These are phyloP conservation scores for Dexiosoma caninum DNA, from an alignment of 2,888 invertebrate species.

Conservation along the genomic window DNA sequence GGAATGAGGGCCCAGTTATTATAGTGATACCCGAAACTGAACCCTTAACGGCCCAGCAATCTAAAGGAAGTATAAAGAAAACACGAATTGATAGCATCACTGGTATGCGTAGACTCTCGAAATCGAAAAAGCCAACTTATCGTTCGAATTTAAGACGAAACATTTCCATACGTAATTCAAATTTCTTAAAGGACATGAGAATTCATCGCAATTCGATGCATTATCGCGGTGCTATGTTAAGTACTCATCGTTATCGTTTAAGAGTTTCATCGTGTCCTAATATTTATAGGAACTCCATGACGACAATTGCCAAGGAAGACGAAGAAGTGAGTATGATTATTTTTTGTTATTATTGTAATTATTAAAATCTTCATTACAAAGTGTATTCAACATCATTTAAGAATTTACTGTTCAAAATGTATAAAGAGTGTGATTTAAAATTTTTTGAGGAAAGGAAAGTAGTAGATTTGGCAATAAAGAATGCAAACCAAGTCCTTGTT, in stretches of 20 bases:
- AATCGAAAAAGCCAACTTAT: conserved; percentile 72
- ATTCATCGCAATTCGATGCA: conserved; percentile 89
- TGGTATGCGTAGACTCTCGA: conserved; percentile 72
- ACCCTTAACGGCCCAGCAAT: conserved; percentile 49
- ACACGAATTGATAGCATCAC: conserved; percentile 70
- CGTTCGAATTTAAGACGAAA: conserved; percentile 75
- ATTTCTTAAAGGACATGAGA: conserved; percentile 84
- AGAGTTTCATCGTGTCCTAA: conserved; percentile 94
- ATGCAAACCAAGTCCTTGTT: no score
- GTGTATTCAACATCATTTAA: no score
- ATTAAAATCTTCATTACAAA: no score
- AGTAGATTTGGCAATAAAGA: no score
- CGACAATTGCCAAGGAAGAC: conserved; percentile 86
- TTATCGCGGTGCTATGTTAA: conserved; percentile 91
- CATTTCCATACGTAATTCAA: conserved; percentile 78
- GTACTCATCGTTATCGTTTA: conserved; percentile 87
- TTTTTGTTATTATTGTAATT: not conserved
- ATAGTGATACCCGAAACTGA: conserved; percentile 73
- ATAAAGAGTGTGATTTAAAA: no score
- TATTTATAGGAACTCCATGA: conserved; percentile 93
- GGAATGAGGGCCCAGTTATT: conserved; percentile 64
- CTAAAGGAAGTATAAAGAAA: conserved; percentile 63
- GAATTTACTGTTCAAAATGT: no score
- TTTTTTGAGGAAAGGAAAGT: no score
- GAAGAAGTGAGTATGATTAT: conserved; percentile 83